A percentile compares a stretch with the other conserved stretches of the same genome.
phyloP scores from a whole-genome alignment of 2,888 invertebrate genomes.

The Aradus depressus region DNA sequence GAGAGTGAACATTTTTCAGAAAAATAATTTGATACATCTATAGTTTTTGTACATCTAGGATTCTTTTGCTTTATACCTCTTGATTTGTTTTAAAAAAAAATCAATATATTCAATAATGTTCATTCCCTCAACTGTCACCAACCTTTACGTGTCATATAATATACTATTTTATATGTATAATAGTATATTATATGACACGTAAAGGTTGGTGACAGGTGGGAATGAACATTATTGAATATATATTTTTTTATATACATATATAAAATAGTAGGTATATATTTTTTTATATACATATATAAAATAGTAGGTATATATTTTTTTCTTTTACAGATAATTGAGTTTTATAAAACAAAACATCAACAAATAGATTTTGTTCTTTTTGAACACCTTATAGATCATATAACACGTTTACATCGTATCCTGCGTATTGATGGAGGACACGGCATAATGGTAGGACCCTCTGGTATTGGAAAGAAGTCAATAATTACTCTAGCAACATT shows the following conservation, averaged over 20 bases:
- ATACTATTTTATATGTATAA: no score
- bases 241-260: not conserved
- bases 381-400: conserved; percentile 82
- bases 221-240: not conserved
- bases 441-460: conserved; percentile 74
- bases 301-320: not conserved
- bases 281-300: not conserved
- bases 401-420: conserved; percentile 76
- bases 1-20: no score
- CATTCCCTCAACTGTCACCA: no score
- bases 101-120: no score
- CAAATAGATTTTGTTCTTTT: conserved; percentile 76
- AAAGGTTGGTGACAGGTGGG: no score
- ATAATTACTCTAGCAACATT: conserved; percentile 69
- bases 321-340: conserved; percentile 57
- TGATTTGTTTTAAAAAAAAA: no score
- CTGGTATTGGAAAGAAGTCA: conserved; percentile 79
- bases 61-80: no score
- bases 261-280: not conserved
- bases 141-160: no score
- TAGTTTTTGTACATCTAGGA: no score
- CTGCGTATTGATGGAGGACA: conserved; percentile 76
- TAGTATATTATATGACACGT: no score
- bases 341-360: conserved; percentile 62
- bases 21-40: no score